Conservation (phyloP, 1,140 invertebrate species). For the Mactra quadrangularis region DNA sequence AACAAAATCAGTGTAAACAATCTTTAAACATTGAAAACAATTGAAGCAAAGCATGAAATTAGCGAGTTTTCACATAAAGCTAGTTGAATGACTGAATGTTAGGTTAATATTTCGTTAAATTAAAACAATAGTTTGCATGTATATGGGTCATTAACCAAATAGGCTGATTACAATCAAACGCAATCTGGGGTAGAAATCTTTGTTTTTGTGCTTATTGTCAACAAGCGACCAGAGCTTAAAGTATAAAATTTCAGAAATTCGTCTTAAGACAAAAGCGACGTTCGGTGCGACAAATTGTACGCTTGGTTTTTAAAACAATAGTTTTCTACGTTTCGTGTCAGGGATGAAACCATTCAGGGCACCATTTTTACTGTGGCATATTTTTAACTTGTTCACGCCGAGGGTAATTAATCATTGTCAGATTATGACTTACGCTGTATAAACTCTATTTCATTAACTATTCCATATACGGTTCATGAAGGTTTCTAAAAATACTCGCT, state of each 20-base stretch:
- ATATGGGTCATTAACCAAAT: constrained; percentile 35
- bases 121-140: constrained; percentile 29
- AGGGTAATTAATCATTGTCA: constrained; percentile 46
- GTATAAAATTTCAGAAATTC: constrained; percentile 16
- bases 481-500: too few relatives aligned
- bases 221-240: not conserved
- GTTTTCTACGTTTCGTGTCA: constrained; percentile 9
- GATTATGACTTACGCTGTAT: constrained; percentile 9
- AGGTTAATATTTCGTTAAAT: constrained; percentile 24
- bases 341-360: too few relatives aligned
- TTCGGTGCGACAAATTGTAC: constrained; percentile 7
- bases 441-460: too few relatives aligned
- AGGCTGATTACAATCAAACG: constrained; percentile 26
- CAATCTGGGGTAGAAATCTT: constrained; percentile 29
- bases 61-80: not conserved
- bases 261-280: not conserved
- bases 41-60: constrained; percentile 8
- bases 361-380: too few relatives aligned
- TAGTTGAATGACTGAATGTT: not conserved
- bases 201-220: constrained; percentile 52
- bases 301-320: constrained; percentile 11
- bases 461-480: too few relatives aligned
- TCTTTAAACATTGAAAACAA: constrained; percentile 1
- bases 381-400: too few relatives aligned
- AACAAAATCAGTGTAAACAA: too few relatives aligned